Percentiles rank a stretch among this genome's conserved stretches.
These are phyloP conservation scores for Pionites leucogaster DNA, from an alignment of 2,113 vertebrate species.

Conservation along the genomic window DNA sequence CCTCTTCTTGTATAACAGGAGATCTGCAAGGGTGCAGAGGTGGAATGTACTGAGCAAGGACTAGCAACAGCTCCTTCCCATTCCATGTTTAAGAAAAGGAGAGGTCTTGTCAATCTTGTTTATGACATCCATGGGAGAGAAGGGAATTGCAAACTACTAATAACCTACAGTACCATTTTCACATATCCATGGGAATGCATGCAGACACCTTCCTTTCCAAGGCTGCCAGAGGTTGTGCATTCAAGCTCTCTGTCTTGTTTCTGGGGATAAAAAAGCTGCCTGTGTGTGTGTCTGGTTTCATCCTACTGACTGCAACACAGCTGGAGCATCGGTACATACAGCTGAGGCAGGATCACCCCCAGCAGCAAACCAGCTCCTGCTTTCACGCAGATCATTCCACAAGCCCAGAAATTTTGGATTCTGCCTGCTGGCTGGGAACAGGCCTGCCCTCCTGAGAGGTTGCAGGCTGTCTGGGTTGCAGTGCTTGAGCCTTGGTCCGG, in stretches of 20 bases:
- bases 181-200: neutral
- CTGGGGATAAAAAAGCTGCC: neutral
- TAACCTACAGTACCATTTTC: neutral
- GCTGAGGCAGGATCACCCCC: neutral
- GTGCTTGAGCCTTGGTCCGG: neutral
- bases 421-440: neutral
- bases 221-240: neutral
- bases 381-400: neutral
- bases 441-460: rapidly evolving
- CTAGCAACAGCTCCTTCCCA: neutral
- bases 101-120: neutral
- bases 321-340: rapidly evolving
- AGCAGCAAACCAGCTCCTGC: neutral
- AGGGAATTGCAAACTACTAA: neutral
- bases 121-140: neutral
- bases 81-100: neutral
- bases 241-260: neutral
- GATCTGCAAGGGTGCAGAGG: neutral
- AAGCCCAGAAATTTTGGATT: neutral
- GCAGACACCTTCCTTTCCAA: neutral
- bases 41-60: neutral
- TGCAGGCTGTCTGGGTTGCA: neutral
- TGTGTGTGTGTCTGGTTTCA: neutral
- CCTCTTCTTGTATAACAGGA: neutral
- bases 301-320: too few species aligned